Evolutionary conservation across 2,888 invertebrate genomes (phyloP).

Genomic region (Leucoma salicis): DNA sequence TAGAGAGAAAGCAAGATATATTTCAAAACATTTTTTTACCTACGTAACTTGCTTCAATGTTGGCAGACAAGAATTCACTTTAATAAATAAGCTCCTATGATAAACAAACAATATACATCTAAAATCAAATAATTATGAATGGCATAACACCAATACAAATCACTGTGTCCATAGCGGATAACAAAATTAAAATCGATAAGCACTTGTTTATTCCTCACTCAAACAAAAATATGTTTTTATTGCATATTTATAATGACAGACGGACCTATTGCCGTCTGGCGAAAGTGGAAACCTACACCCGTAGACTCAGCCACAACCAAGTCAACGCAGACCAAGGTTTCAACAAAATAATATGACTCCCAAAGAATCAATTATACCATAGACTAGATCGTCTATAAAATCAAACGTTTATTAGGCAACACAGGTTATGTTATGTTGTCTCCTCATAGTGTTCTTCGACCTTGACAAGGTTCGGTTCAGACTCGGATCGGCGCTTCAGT

Average conservation of each 20-base stretch:
- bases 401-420: slow-evolving; percentile 28
- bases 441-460: slow-evolving; percentile 71
- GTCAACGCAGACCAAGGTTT: neutral
- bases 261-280: neutral
- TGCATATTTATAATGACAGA: neutral
- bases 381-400: slow-evolving; percentile 28
- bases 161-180: slow-evolving; percentile 13
- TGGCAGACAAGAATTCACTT: neutral
- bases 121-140: slow-evolving; percentile 6
- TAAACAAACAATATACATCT: slow-evolving; percentile 2
- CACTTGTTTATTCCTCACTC: slow-evolving; percentile 10
- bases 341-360: slow-evolving; percentile 12
- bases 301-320: no score
- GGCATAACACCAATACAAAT: slow-evolving; percentile 19
- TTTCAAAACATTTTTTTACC: neutral
- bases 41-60: neutral
- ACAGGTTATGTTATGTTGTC: slow-evolving; percentile 43
- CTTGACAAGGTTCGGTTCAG: slow-evolving; percentile 83
- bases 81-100: neutral
- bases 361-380: slow-evolving; percentile 19
- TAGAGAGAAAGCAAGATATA: slow-evolving; percentile 26
- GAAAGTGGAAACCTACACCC: neutral
- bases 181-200: slow-evolving; percentile 12
- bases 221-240: slow-evolving; percentile 3
- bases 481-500: slow-evolving; percentile 83